Evolutionary conservation across 2,888 invertebrate species (phyloP).

Genomic region (Pristionchus japonicus): DNA sequence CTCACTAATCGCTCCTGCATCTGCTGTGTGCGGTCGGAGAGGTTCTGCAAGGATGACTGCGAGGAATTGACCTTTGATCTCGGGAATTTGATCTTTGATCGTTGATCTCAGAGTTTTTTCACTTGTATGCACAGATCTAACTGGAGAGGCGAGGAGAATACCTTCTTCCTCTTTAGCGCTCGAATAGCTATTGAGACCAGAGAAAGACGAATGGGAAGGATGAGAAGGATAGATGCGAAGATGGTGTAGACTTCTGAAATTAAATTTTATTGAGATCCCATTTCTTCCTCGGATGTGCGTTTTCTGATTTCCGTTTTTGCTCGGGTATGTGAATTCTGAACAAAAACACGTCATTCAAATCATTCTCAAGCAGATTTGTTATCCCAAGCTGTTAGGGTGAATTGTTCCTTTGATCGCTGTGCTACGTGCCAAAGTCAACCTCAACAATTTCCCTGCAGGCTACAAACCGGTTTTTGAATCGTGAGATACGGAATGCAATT

Average conservation of each 20-base stretch:
- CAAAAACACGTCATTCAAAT: neutral
- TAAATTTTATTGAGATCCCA: too few relatives aligned
- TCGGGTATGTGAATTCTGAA: too few relatives aligned
- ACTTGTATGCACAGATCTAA: neutral
- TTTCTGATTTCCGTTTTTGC: too few relatives aligned
- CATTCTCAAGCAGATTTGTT: neutral
- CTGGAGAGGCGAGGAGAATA: neutral
- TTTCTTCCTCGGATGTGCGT: too few relatives aligned
- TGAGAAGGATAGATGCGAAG: neutral
- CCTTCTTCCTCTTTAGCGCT: neutral
- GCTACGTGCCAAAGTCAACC: neutral
- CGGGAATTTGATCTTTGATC: too few relatives aligned
- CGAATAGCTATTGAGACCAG: slow-evolving; percentile 13
- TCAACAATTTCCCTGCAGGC: neutral
- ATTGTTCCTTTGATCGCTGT: neutral
- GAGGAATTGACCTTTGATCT: neutral
- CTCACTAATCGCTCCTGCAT: slow-evolving; percentile 13
- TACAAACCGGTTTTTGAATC: neutral
- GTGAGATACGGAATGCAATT: neutral
- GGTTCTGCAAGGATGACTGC: neutral
- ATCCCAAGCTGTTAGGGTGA: neutral
- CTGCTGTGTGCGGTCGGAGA: neutral
- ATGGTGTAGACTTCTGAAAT: slow-evolving; percentile 7
- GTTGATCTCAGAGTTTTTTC: neutral
- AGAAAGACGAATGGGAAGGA: slow-evolving; percentile 12